These are phyloP conservation scores for Artibeus lituratus DNA, from an alignment of 2,797 vertebrate genomes.

Conservation along the genomic window DNA sequence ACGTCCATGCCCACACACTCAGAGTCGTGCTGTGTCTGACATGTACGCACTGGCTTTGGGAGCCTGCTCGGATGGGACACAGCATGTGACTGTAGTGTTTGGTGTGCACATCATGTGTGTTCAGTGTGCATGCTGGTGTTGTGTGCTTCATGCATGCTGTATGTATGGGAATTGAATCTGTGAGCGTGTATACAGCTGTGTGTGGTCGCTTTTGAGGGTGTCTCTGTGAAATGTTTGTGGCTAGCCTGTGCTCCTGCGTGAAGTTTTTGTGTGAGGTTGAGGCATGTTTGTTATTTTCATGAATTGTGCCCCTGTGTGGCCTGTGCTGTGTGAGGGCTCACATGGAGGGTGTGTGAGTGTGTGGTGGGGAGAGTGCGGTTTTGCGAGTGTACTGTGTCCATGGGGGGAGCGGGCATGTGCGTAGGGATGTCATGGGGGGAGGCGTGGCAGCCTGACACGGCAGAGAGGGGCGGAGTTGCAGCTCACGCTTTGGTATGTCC, in stretches of 20 bases:
- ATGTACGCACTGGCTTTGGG: background rate
- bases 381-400: background rate
- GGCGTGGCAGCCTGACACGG: background rate
- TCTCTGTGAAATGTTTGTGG: background rate
- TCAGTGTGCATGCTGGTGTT: background rate
- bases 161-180: background rate
- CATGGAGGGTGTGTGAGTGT: background rate
- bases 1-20: fast-evolving
- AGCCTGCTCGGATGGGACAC: background rate
- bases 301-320: background rate
- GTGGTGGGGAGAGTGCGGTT: background rate
- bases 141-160: background rate
- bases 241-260: background rate
- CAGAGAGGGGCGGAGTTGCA: background rate
- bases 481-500: background rate
- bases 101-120: fast-evolving
- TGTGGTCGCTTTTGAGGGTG: background rate
- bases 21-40: background rate
- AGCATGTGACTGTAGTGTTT: background rate
- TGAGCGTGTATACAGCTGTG: background rate
- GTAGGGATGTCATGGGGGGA: fast-evolving
- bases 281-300: background rate
- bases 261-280: background rate
- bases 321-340: background rate
- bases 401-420: fast-evolving